Evolutionary conservation across 2,113 vertebrate genomes (phyloP).

Genomic region (Archilochus colubris): DNA sequence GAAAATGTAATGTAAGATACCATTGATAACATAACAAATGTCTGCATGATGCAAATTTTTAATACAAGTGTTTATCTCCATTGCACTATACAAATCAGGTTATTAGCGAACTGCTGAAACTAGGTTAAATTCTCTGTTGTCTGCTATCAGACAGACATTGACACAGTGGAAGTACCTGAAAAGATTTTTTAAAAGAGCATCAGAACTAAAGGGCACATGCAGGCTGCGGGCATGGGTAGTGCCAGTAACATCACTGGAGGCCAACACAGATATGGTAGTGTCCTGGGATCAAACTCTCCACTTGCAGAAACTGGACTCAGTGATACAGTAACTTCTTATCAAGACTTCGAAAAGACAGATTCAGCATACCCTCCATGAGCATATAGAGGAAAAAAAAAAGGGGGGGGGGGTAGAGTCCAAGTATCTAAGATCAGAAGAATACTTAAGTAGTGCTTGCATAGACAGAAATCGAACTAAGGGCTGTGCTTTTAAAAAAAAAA

Average conservation of each 20-base stretch:
- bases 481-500: no score
- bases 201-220: background rate
- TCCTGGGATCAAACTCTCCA: background rate
- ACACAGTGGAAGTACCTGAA: background rate
- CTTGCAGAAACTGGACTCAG: background rate
- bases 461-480: background rate
- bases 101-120: background rate
- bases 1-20: background rate
- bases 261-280: rapidly evolving
- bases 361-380: rapidly evolving
- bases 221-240: background rate
- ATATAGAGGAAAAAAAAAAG: rapidly evolving
- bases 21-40: background rate
- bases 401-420: background rate
- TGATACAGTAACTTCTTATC: background rate
- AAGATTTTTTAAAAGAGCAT: background rate
- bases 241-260: background rate
- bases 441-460: background rate
- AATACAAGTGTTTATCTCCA: background rate
- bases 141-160: background rate
- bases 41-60: background rate
- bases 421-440: background rate
- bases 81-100: background rate
- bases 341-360: background rate
- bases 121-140: background rate